phyloP scores from a whole-genome alignment of 2,888 invertebrate species.

The Danaus chrysippus region DNA sequence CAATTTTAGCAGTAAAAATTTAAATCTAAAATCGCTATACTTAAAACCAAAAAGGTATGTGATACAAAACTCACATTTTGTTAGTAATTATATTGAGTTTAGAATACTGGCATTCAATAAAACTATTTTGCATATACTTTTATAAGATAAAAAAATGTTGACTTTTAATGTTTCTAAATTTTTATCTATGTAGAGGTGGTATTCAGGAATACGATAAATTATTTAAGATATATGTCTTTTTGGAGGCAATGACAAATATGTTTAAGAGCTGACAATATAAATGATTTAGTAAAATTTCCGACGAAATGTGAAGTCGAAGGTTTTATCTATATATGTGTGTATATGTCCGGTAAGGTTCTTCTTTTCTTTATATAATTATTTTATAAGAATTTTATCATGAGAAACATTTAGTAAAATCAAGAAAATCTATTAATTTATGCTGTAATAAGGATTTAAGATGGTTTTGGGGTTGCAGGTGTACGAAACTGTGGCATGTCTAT shows the following conservation, averaged over 20 bases:
- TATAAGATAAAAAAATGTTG: background rate
- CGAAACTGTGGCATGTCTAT: conserved; percentile 23
- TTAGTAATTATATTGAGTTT: background rate
- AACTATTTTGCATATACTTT: background rate
- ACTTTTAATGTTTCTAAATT: conserved; percentile 4
- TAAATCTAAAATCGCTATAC: too few relatives aligned
- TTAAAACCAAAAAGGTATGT: too few relatives aligned
- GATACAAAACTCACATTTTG: background rate
- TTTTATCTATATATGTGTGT: conserved; percentile 22
- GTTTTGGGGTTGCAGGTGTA: conserved; percentile 23
- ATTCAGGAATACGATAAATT: background rate
- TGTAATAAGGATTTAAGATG: background rate
- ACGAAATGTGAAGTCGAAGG: conserved; percentile 20
- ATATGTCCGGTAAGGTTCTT: conserved; percentile 35
- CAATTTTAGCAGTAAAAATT: too few relatives aligned
- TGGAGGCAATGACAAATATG: conserved; percentile 23
- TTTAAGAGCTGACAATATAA: conserved; percentile 25
- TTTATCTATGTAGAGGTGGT: conserved; percentile 12
- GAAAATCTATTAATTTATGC: too few relatives aligned
- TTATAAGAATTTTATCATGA: background rate
- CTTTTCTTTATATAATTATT: background rate
- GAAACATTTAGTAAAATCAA: too few relatives aligned
- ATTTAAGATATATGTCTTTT: conserved; percentile 9
- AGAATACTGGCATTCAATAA: background rate
- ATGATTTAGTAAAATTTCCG: conserved; percentile 21